Evolutionary conservation across 2,797 vertebrate genomes (phyloP).

Genomic region (Xenops minutus): DNA sequence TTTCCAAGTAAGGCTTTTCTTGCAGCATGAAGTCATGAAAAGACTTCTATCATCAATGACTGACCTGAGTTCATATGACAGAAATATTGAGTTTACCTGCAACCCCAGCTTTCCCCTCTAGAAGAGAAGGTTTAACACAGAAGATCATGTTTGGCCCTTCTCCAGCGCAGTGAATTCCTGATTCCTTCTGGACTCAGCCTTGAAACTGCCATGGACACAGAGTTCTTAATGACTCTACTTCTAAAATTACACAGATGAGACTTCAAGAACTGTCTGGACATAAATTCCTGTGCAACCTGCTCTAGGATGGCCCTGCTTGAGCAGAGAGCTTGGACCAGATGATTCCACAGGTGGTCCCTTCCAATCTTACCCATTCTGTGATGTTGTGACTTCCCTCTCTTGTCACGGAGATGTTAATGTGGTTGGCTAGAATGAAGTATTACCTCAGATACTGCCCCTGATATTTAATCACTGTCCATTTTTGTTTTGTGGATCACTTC

Average conservation of each 20-base stretch:
- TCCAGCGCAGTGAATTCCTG: background rate
- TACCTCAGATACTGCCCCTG: background rate
- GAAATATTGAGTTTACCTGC: background rate
- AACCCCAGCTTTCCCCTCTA: background rate
- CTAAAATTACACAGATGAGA: background rate
- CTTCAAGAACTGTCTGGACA: background rate
- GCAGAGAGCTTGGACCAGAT: background rate
- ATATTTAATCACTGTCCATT: background rate
- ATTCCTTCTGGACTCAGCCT: background rate
- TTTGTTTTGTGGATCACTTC: background rate
- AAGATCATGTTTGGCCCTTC: background rate
- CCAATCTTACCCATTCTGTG: background rate
- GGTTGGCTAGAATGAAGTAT: background rate
- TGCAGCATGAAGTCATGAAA: background rate
- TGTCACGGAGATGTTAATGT: background rate
- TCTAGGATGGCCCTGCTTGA: background rate
- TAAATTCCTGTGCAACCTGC: background rate
- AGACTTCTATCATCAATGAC: background rate
- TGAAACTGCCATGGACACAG: background rate
- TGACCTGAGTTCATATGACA: background rate
- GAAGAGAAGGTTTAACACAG: background rate
- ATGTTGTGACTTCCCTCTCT: background rate
- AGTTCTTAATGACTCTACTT: background rate
- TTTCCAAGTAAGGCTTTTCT: background rate
- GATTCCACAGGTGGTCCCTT: background rate